phyloP scores from a whole-genome alignment of 2,888 invertebrate genomes.

The Hydrotaea diabolus region DNA sequence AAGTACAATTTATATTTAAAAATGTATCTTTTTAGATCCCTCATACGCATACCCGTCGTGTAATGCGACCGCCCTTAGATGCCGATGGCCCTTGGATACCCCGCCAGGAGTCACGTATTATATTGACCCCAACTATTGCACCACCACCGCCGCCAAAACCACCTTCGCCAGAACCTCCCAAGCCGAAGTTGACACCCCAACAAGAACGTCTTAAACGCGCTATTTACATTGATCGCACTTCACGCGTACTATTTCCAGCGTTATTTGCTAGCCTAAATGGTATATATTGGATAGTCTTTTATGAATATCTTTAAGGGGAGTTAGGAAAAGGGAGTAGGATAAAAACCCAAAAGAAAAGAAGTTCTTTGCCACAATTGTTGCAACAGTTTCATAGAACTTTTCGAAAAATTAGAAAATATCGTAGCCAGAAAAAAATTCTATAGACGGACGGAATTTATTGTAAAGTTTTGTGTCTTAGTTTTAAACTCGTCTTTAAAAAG shows the following conservation, averaged over 20 bases:
- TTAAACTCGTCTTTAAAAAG: too few species aligned
- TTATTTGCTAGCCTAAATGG: conserved; percentile 86
- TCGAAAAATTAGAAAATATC: too few species aligned
- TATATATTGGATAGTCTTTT: conserved; percentile 88
- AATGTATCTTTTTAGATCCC: background rate
- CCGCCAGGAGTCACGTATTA: conserved; percentile 79
- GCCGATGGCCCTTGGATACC: conserved; percentile 81
- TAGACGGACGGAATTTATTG: too few species aligned
- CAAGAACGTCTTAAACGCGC: conserved; percentile 85
- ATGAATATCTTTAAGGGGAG: conserved; percentile 84
- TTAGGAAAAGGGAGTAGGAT: too few species aligned
- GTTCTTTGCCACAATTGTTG: too few species aligned
- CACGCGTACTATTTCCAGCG: conserved; percentile 86
- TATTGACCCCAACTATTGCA: conserved; percentile 77
- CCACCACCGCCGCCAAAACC: conserved; percentile 76
- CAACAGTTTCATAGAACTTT: too few species aligned
- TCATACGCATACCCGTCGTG: conserved; percentile 71
- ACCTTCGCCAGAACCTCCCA: conserved; percentile 79
- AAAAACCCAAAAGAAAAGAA: too few species aligned
- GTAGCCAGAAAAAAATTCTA: too few species aligned
- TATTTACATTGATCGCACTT: conserved; percentile 87
- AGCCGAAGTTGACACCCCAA: conserved; percentile 82
- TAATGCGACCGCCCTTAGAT: conserved; percentile 76
- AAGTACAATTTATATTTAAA: too few species aligned
- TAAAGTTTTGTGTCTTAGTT: too few species aligned